Percentiles rank a stretch among this genome's conserved stretches.
Conservation (phyloP, 2,113 vertebrate species). For the Oplegnathus fasciatus region DNA sequence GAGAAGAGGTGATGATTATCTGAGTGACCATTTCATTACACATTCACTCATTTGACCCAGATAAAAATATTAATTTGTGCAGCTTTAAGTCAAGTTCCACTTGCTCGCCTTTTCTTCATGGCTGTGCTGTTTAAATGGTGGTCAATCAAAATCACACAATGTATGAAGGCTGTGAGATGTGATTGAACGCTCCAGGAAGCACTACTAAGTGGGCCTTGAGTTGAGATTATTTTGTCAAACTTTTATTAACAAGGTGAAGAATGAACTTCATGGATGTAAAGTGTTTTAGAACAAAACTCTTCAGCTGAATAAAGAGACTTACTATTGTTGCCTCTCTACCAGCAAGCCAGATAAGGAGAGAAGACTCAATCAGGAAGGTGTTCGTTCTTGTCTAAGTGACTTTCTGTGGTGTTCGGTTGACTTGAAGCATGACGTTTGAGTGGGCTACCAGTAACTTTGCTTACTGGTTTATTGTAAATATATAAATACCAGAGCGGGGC, state of each 20-base stretch:
- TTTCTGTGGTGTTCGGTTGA: slow-evolving; percentile 7
- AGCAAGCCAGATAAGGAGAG: slow-evolving; percentile 12
- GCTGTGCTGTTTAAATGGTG: too few relatives aligned
- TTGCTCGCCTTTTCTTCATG: neutral
- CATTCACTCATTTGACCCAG: too few relatives aligned
- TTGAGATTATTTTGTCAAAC: neutral
- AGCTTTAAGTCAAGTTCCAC: neutral
- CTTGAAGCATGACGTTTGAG: slow-evolving; percentile 10
- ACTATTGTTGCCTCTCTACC: slow-evolving; percentile 34
- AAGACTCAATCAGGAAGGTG: neutral
- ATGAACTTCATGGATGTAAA: neutral
- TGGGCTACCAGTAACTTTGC: slow-evolving; percentile 19
- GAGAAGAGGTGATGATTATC: too few relatives aligned
- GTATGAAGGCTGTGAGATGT: too few relatives aligned
- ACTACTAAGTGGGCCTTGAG: neutral
- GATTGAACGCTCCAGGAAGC: too few relatives aligned
- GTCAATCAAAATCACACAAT: too few relatives aligned
- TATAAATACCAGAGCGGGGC: neutral
- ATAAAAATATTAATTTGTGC: neutral
- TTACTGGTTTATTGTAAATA: slow-evolving; percentile 65
- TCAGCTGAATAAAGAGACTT: slow-evolving; percentile 53
- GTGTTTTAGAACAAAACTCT: slow-evolving; percentile 56
- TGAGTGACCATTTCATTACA: too few relatives aligned
- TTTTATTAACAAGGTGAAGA: neutral
- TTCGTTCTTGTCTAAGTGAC: slow-evolving; percentile 2